A percentile compares a stretch with the other conserved stretches of the same genome.
Conservation (phyloP, 1,140 invertebrate genomes). For the Drosophila orosa region DNA sequence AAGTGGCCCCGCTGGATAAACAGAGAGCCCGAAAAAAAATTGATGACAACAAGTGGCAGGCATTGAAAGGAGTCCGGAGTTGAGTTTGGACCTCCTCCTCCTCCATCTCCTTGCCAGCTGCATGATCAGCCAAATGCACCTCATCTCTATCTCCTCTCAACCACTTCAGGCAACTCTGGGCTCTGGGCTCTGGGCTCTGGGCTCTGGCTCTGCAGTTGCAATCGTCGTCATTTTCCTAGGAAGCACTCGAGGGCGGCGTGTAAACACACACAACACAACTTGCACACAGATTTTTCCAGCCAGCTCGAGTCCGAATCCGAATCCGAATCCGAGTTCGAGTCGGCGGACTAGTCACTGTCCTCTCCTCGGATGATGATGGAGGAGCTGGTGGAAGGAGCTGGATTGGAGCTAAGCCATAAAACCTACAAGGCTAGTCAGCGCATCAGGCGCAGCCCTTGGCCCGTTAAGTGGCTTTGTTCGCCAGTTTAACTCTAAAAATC, state of each 20-base stretch:
- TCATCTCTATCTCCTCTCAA: slow-evolving; percentile 8
- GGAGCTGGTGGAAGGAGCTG: not conserved
- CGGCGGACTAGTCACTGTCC: not conserved
- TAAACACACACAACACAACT: slow-evolving; percentile 58
- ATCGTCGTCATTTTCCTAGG: slow-evolving; percentile 78
- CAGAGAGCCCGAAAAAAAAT: slow-evolving; percentile 59
- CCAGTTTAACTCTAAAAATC: slow-evolving; percentile 25
- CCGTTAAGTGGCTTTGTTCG: slow-evolving; percentile 78
- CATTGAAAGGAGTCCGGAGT: slow-evolving; percentile 63
- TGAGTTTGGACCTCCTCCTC: not conserved
- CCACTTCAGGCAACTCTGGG: slow-evolving; percentile 61
- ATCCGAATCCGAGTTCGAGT: not conserved
- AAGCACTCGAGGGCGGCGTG: slow-evolving; percentile 74
- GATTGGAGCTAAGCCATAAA: slow-evolving; percentile 26
- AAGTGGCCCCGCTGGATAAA: slow-evolving; percentile 61
- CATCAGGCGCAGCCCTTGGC: slow-evolving; percentile 45
- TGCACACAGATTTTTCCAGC: slow-evolving; percentile 52
- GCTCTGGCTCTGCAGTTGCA: slow-evolving; percentile 25
- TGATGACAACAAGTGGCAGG: slow-evolving; percentile 82
- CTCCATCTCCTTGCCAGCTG: slow-evolving; percentile 31
- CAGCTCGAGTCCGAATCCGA: not conserved
- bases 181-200: no score
- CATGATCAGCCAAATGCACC: slow-evolving; percentile 77
- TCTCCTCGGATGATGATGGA: not conserved
- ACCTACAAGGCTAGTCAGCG: slow-evolving; percentile 74